Evolutionary conservation across 2,888 invertebrate species (phyloP), one percentile per base, ranked within the genome.

Genomic region (Eugnorisma glareosa): DNA sequence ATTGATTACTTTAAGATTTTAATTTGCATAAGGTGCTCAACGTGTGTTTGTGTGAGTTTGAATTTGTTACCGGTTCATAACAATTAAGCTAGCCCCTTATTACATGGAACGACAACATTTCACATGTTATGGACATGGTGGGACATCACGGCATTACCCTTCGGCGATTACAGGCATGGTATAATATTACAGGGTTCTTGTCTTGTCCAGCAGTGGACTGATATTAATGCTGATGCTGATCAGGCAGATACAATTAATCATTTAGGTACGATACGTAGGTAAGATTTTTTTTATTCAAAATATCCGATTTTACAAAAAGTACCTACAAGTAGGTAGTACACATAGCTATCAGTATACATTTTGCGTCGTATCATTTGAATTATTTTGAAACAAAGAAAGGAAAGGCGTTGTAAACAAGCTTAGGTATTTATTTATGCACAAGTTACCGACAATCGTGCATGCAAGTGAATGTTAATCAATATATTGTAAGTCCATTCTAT

Each of bases 381-480:
- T 85, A n/a, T 74, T 67, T 57, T 31, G 37, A 69, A 69, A 74
- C 85, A 66, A 85, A 74, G 59, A 81, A 85, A 81, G 75, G 82
- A 81, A 81, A 75, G 69, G 48, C 66, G 45, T 51, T 70, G 64
- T 73, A 69, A 81, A 82, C 66, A 70, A 43, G 68, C 35, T 35
- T 40, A 40, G 40, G 18, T 64, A 48, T 40, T 57, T 40, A 43
- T 54, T 57, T 40, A 84, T 84, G 67, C 54, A 66, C 57, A 48
- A 28, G 64, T 68, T 64, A 73, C 85, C 28, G 40, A 61, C 57
- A 73, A 73, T 18, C 24, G 51, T 66, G 61, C 45, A 37, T 67
- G 54, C 57, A 43, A 48, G 54, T 45, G 54, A 82, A 77, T 82
- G 28, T 63, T 75, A 63, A 77, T 75, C 35, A 31, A 81, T 54